Conservation (phyloP, 2,888 invertebrate species). For the Eilema griseolum region DNA sequence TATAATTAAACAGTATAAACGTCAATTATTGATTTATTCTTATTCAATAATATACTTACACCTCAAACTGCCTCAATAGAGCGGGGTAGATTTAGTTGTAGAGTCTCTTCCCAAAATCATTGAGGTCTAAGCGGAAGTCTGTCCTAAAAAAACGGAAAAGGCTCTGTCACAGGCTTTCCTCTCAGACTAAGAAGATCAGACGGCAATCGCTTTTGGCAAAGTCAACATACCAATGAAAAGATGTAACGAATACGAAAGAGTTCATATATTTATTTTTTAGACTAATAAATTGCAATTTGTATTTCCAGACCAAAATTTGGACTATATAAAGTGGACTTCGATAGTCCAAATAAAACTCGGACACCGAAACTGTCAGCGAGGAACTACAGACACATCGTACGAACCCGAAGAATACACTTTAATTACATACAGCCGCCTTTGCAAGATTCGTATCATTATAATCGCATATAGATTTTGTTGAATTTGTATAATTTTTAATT, state of each 20-base stretch:
- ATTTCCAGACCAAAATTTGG: constrained; percentile 70
- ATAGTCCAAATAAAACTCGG: constrained; percentile 72
- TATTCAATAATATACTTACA: too few species aligned
- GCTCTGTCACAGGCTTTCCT: too few species aligned
- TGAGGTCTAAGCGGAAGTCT: too few species aligned
- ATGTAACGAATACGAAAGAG: too few species aligned
- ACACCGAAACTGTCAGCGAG: constrained; percentile 80
- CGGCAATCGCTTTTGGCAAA: too few species aligned
- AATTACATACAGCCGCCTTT: constrained; percentile 63
- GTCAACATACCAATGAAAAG: too few species aligned
- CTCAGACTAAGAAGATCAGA: too few species aligned
- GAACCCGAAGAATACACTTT: constrained; percentile 71
- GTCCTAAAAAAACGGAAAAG: too few species aligned
- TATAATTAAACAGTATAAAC: not conserved
- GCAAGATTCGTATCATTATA: not conserved
- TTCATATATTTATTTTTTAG: not conserved
- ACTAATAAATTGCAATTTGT: not conserved
- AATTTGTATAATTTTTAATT: not conserved
- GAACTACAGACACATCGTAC: constrained; percentile 76
- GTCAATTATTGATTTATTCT: too few species aligned
- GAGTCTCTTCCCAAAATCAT: too few species aligned
- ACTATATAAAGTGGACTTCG: constrained; percentile 79
- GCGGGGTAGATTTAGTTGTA: too few species aligned
- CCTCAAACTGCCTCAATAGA: too few species aligned
- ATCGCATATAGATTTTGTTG: not conserved